Conservation (phyloP, 2,888 invertebrate species). For the Synanthedon tipuliformis region DNA sequence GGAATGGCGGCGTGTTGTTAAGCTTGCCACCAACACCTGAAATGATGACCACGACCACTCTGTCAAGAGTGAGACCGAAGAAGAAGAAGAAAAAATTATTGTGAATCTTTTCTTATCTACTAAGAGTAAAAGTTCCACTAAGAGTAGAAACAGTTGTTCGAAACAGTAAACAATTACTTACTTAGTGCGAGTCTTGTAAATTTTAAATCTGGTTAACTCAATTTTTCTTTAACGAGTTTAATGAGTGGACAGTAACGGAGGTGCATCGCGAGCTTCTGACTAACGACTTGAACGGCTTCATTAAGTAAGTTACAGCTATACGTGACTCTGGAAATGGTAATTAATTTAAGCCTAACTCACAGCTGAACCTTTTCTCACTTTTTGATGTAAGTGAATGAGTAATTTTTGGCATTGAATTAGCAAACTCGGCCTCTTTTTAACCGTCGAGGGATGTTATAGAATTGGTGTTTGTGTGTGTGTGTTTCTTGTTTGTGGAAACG, state of each 20-base stretch:
- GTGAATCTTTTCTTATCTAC: too few species aligned
- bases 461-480: too few species aligned
- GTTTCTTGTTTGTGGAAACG: not conserved
- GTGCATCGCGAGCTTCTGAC: conserved; percentile 19
- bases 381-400: not conserved
- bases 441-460: too few species aligned
- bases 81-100: too few species aligned
- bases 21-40: too few species aligned
- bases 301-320: conserved; percentile 38
- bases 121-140: too few species aligned
- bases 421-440: too few species aligned
- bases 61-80: too few species aligned
- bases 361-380: not conserved
- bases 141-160: too few species aligned
- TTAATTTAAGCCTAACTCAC: conserved; percentile 18
- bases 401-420: not conserved
- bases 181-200: not conserved
- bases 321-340: conserved; percentile 35
- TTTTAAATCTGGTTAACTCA: conserved; percentile 1
- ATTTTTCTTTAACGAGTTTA: conserved; percentile 5
- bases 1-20: too few species aligned
- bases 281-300: conserved; percentile 51
- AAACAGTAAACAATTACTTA: too few species aligned
- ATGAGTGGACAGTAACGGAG: conserved; percentile 3
- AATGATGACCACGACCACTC: too few species aligned